Evolutionary conservation across 2,888 invertebrate species (phyloP), one percentile per base, ranked within the genome.

Genomic region (Syrphus vitripennis): DNA sequence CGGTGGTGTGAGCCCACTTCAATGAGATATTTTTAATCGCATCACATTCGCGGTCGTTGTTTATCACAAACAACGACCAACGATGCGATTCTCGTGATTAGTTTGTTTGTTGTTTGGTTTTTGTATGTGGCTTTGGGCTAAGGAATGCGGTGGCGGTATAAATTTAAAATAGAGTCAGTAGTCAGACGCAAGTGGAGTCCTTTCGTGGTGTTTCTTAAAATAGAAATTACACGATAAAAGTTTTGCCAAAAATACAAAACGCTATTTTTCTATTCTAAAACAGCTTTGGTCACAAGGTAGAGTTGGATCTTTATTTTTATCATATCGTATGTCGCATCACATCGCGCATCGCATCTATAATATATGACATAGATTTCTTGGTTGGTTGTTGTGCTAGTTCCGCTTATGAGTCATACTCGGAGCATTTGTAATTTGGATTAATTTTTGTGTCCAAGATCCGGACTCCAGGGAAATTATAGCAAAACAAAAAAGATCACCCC

Each of bases 41-140:
- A 86, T 84, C 76, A 84, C 84, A 84, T 84, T 84, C 81, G 84
- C 84, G 84, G 84, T 84, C 80, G 84, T 76, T 84, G 83, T 84
- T 81, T 81, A 84, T 84, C 83, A 75, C 69, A 19, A 74, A 70
- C 67, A 70, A 67, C 77, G 48, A 26, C 26, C 67, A 70, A 67
- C 77, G 48, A 26, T 31, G 70, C 69, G 63, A 50, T 75, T 53
- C 83, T 83, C 83, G 79, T 83, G 83, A 83, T 83, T 83, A 79
- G 70, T 34, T 69, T 74, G 50, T 37, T 61, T 74, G 50, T 37
- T 61, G 50, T 70, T 53, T 82, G 70, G 14, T 71, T 50, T 53
- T 80, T n/a, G n/a, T n/a, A 53, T 42, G 48, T 31, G 40, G 45
- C 57, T 34, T 67, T 2, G 50, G 31, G 29, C 31, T 42, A n/a